These are phyloP conservation scores for Chloroceryle inda DNA, from an alignment of 2,797 vertebrate genomes.

Conservation along the genomic window DNA sequence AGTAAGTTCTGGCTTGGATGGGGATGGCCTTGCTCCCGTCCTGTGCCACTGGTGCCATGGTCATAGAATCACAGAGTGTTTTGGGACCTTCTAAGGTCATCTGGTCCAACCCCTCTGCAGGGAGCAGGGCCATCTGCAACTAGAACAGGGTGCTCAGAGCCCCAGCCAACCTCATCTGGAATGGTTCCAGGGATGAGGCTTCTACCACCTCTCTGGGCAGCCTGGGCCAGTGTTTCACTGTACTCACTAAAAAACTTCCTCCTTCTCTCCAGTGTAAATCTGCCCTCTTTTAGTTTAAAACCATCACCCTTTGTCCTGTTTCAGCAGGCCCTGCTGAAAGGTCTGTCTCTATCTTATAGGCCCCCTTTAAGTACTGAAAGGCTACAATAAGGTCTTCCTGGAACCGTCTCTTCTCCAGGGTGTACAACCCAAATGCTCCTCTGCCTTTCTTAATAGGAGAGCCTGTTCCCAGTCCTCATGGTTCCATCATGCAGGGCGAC, in stretches of 20 bases:
- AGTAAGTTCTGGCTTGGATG: accelerated
- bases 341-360: background rate
- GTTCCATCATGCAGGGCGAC: accelerated
- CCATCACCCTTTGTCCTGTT: background rate
- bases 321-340: background rate
- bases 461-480: background rate
- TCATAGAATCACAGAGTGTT: background rate
- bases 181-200: background rate
- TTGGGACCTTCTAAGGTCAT: background rate
- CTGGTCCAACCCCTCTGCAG: background rate
- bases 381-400: background rate
- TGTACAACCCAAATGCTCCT: background rate
- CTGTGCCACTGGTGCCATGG: accelerated
- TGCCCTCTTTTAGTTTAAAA: background rate
- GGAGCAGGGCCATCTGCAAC: background rate
- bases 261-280: background rate
- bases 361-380: background rate
- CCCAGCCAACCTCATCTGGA: background rate
- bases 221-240: background rate
- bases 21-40: background rate
- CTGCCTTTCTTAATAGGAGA: background rate
- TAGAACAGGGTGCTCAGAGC: background rate
- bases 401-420: background rate
- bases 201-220: background rate
- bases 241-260: background rate